Percentiles rank a stretch among this genome's conserved stretches.
phyloP scores from a whole-genome alignment of 2,113 vertebrate species.

The Uropsilus gracilis region DNA sequence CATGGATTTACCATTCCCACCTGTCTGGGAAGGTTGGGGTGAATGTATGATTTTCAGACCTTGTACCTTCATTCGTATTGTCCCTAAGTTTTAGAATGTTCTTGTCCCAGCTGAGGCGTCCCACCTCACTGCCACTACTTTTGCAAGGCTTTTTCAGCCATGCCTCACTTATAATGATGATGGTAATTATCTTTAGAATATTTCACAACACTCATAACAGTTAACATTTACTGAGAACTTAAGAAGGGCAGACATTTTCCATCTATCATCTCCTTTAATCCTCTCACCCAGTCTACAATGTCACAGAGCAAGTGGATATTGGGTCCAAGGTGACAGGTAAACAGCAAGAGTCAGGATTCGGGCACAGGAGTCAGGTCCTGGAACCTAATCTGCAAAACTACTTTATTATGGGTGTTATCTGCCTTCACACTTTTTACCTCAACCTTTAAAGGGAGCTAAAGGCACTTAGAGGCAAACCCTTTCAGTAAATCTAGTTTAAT shows the following conservation, averaged over 20 bases:
- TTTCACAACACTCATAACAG: not conserved
- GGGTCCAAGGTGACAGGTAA: not conserved
- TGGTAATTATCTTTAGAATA: not conserved
- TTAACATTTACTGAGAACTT: not conserved
- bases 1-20: not conserved
- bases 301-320: not conserved
- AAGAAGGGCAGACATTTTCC: not conserved
- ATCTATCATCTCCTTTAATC: not conserved
- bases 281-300: no score
- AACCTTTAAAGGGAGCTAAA: not conserved
- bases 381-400: not conserved
- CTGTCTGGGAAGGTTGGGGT: not conserved
- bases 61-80: not conserved
- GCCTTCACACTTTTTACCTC: not conserved
- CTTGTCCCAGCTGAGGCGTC: not conserved
- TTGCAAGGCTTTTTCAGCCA: not conserved
- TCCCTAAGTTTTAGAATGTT: not conserved
- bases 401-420: not conserved
- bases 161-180: not conserved
- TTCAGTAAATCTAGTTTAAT: not conserved
- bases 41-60: not conserved
- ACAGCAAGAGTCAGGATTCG: not conserved
- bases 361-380: not conserved
- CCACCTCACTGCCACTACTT: not conserved
- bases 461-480: not conserved